Base-by-base conservation (phyloP, 2,888 invertebrate genomes). In the Sesamia inferens region DNA sequence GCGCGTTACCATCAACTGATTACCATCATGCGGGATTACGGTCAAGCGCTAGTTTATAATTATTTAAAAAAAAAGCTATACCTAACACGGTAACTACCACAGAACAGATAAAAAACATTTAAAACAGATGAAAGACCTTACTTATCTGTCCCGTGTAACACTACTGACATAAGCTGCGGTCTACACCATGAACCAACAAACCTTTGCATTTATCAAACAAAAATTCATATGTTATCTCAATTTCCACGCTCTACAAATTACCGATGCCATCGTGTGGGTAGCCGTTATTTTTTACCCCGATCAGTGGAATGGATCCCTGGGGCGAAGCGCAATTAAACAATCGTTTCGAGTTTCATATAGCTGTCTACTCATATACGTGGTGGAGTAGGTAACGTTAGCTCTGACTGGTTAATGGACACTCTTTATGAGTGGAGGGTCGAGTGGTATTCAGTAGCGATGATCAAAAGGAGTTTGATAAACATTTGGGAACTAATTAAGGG, bases 301-400 rank as follows among this genome's bases (percentile, higher is more conserved):
- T 82, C 85, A 75, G 61, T 55, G 68, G 51, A 68, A 84, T 83
- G 76, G 55, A 65, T 84, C 84, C 82, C 79, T 19, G n/a, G 86
- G 76, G 84, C 10, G 55, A 63, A 64, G 71, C 58, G 83, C 81
- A 83, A 85, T 85, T 85, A 85, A 84, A 84, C 71, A 77, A 76
- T 81, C 73, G 86, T 75, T 79, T 77, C 81, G 62, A 66, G 76
- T 85, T 84, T 76, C 84, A 69, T 63, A 80, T 83, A 76, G 48
- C 68, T 72, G 68, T 59, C 47, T 44, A 42, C 62, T 76, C 63
- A 81, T 71, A 80, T 67, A 76, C 76, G 22, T 44, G 59, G 24
- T 63, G 63, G 47, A 64, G 81, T 55, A 58, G 71, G 73, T 61
- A 79, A 81, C 69, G 64, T 69, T 65, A 79, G 83, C 62, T 62